These are phyloP conservation scores for Heterotis niloticus DNA, from an alignment of 2,113 vertebrate species.

Conservation along the genomic window DNA sequence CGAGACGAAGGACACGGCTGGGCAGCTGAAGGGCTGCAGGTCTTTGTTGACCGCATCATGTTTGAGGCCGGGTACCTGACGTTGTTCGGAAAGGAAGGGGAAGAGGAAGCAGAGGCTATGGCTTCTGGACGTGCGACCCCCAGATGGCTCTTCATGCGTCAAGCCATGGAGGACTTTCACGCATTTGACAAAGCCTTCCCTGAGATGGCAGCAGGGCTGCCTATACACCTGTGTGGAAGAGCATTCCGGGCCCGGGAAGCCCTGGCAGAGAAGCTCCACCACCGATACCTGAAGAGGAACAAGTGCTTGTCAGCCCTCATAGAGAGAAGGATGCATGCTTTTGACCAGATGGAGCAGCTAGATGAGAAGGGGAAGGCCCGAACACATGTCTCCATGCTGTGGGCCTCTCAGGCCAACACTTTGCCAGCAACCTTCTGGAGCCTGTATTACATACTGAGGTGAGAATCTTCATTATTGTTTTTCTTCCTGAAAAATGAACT, in stretches of 20 bases:
- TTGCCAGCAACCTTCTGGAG: slow-evolving; percentile 53
- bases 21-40: slow-evolving; percentile 44
- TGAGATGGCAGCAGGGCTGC: slow-evolving; percentile 42
- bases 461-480: not conserved
- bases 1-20: slow-evolving; percentile 21
- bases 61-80: slow-evolving; percentile 53
- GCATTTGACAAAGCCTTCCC: slow-evolving; percentile 48
- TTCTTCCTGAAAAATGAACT: not conserved
- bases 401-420: slow-evolving; percentile 56
- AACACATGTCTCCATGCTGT: slow-evolving; percentile 46
- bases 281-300: slow-evolving; percentile 36
- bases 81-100: slow-evolving; percentile 44
- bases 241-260: slow-evolving; percentile 44
- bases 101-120: not conserved
- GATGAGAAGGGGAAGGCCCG: slow-evolving; percentile 48
- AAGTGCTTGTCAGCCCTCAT: slow-evolving; percentile 43
- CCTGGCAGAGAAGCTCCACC: slow-evolving; percentile 38
- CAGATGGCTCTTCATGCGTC: slow-evolving; percentile 28
- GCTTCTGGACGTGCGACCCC: not conserved
- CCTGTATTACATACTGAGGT: slow-evolving; percentile 52
- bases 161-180: slow-evolving; percentile 40
- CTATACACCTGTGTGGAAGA: slow-evolving; percentile 35
- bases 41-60: slow-evolving; percentile 48
- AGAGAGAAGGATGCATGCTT: slow-evolving; percentile 43
- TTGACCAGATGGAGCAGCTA: slow-evolving; percentile 40